Conservation (phyloP, 2,888 invertebrate genomes). For the Acanthosepion esculentum region DNA sequence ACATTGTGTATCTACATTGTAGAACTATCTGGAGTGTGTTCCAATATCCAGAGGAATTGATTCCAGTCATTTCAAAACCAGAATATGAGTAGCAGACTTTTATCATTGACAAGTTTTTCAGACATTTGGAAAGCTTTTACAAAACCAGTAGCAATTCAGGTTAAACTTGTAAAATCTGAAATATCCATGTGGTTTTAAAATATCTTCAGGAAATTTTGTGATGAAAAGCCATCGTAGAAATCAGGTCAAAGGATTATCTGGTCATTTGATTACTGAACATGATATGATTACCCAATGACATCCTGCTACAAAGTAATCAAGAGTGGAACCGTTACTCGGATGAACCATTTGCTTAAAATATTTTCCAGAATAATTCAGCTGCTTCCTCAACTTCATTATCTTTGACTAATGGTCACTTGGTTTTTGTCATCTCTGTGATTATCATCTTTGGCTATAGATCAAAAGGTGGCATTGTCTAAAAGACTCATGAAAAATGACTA, state of each 20-base stretch:
- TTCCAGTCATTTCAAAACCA: too few relatives aligned
- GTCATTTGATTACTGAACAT: not conserved
- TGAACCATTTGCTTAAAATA: not conserved
- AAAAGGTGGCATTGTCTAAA: not conserved
- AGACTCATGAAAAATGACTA: not conserved
- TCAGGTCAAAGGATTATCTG: not conserved
- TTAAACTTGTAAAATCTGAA: not conserved
- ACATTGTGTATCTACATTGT: too few relatives aligned
- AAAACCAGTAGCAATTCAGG: too few relatives aligned
- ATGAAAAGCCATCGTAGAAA: not conserved
- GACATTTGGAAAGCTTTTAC: too few relatives aligned
- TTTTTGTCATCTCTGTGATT: not conserved
- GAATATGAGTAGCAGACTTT: too few relatives aligned
- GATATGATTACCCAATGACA: not conserved
- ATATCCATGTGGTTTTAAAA: not conserved
- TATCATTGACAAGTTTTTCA: too few relatives aligned
- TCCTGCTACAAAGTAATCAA: not conserved
- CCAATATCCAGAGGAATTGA: too few relatives aligned
- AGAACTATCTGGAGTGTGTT: too few relatives aligned
- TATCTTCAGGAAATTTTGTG: not conserved
- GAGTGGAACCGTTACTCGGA: not conserved
- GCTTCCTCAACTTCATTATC: not conserved
- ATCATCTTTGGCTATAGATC: not conserved
- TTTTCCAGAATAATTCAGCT: not conserved
- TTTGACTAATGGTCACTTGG: not conserved